Conservation (phyloP, 2,113 vertebrate species). For the Labeo rohita region DNA sequence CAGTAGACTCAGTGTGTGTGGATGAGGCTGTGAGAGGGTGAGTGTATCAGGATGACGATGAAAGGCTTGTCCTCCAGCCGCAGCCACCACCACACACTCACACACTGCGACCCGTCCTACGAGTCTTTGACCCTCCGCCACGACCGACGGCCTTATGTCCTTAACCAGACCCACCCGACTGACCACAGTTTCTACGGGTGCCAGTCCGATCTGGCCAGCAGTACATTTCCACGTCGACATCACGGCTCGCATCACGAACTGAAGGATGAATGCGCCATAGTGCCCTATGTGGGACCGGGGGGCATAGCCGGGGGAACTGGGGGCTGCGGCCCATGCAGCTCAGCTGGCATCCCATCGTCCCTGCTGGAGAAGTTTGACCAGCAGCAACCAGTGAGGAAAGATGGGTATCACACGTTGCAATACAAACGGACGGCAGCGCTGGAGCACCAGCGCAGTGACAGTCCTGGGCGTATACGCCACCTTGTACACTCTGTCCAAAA, state of each 20-base stretch:
- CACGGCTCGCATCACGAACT: slow-evolving; percentile 88
- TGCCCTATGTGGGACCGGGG: slow-evolving; percentile 77
- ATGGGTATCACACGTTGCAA: slow-evolving; percentile 96
- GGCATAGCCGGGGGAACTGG: slow-evolving; percentile 43
- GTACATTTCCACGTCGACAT: slow-evolving; percentile 95
- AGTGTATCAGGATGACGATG: slow-evolving; percentile 80
- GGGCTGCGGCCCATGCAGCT: slow-evolving; percentile 56
- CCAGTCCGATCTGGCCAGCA: slow-evolving; percentile 90
- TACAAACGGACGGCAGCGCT: slow-evolving; percentile 86
- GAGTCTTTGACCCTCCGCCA: slow-evolving; percentile 82
- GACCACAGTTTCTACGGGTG: slow-evolving; percentile 79
- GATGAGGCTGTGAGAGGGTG: slow-evolving; percentile 43
- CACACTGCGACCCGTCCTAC: slow-evolving; percentile 82
- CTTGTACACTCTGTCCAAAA: slow-evolving; percentile 95
- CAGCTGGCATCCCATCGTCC: slow-evolving; percentile 77
- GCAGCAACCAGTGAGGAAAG: slow-evolving; percentile 86
- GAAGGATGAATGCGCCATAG: slow-evolving; percentile 86
- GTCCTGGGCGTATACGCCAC: slow-evolving; percentile 93
- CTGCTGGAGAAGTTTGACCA: slow-evolving; percentile 93
- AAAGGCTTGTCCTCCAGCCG: slow-evolving; percentile 94
- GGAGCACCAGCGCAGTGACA: slow-evolving; percentile 91
- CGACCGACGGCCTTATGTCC: slow-evolving; percentile 86
- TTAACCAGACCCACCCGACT: slow-evolving; percentile 83
- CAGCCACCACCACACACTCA: slow-evolving; percentile 89
- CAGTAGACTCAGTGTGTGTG: slow-evolving; percentile 14